phyloP scores from a whole-genome alignment of 2,888 invertebrate species.

The Trissolcus brochymenae region DNA sequence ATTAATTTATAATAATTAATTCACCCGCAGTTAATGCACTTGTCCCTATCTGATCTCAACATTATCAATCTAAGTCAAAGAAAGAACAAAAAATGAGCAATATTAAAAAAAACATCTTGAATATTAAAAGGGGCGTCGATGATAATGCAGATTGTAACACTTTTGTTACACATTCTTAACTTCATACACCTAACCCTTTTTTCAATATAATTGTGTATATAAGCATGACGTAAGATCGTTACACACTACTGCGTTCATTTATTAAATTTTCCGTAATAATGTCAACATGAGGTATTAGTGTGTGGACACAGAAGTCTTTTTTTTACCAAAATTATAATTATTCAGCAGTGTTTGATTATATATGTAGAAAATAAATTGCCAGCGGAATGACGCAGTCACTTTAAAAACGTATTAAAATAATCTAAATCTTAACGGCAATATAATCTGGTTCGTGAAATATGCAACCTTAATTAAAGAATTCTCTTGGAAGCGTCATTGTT shows the following conservation, averaged over 20 bases:
- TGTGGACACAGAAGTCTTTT: neutral
- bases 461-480: constrained; percentile 51
- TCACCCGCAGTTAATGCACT: constrained; percentile 52
- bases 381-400: constrained; percentile 44
- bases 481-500: constrained; percentile 36
- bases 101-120: constrained; percentile 47
- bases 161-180: constrained; percentile 40
- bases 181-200: neutral
- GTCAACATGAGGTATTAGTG: constrained; percentile 6
- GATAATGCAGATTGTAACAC: constrained; percentile 49
- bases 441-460: constrained; percentile 50
- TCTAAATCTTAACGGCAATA: constrained; percentile 48
- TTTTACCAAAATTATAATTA: too few species aligned
- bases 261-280: constrained; percentile 34
- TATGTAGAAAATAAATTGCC: constrained; percentile 28
- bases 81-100: constrained; percentile 53
- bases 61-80: constrained; percentile 55
- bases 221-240: constrained; percentile 11
- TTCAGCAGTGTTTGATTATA: neutral
- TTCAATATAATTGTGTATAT: neutral
- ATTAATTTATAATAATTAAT: constrained; percentile 55
- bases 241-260: constrained; percentile 23
- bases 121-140: constrained; percentile 47
- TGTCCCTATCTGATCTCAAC: constrained; percentile 46
- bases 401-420: constrained; percentile 48